These are phyloP conservation scores for Homalodisca vitripennis DNA, from an alignment of 1,140 invertebrate genomes.

Conservation along the genomic window DNA sequence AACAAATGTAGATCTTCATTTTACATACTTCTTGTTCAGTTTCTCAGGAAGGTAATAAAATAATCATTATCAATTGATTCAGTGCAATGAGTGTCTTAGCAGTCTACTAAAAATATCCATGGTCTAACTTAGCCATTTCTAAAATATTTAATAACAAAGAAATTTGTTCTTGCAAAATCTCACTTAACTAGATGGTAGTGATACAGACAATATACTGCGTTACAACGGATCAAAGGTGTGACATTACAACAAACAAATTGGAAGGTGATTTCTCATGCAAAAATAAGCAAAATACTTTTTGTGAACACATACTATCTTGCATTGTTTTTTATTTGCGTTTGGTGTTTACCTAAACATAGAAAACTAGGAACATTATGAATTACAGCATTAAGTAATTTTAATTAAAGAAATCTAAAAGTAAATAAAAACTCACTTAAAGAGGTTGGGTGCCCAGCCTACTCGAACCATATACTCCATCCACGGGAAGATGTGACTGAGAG, in stretches of 20 bases:
- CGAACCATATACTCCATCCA: constrained; percentile 94
- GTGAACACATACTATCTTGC: neutral
- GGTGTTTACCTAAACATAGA: neutral
- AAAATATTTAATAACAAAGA: too few relatives aligned
- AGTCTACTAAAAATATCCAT: too few relatives aligned
- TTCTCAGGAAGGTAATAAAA: neutral
- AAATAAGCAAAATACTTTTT: neutral
- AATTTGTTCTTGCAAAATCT: too few relatives aligned
- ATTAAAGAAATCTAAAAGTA: neutral
- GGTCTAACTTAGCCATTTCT: too few relatives aligned
- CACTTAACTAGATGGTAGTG: too few relatives aligned
- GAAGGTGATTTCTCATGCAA: too few relatives aligned
- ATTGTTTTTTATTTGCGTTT: neutral
- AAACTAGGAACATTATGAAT: neutral
- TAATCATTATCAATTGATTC: neutral
- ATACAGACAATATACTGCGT: too few relatives aligned
- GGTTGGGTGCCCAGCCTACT: constrained; percentile 90
- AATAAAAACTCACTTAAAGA: constrained; percentile 63
- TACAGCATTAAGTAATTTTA: neutral
- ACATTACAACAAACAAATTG: too few relatives aligned
- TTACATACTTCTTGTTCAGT: neutral
- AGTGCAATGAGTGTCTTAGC: too few relatives aligned
- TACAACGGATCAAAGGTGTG: too few relatives aligned
- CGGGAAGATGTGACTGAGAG: constrained; percentile 68
- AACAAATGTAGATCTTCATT: neutral